Evolutionary conservation across 2,888 invertebrate species (phyloP).

Genomic region (Acronicta psi): DNA sequence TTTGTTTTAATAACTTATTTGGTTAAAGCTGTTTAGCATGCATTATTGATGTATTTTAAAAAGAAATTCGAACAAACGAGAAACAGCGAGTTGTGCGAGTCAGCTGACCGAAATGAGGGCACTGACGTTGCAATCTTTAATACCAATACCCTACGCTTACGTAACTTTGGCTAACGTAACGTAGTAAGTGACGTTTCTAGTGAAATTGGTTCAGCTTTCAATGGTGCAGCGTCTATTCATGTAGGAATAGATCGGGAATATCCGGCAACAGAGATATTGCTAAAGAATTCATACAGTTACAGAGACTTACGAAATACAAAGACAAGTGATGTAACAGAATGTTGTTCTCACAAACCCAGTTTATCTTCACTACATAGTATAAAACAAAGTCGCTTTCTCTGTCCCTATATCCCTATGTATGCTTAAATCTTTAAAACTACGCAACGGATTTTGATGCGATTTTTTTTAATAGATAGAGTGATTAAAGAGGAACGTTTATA

Average conservation of each 20-base stretch:
- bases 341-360: too few species aligned
- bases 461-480: too few species aligned
- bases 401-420: too few species aligned
- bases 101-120: constrained; percentile 33
- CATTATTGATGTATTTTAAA: constrained; percentile 6
- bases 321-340: too few species aligned
- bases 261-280: neutral
- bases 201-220: constrained; percentile 1
- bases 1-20: too few species aligned
- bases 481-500: too few species aligned
- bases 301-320: neutral
- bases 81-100: constrained; percentile 14
- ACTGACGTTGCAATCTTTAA: constrained; percentile 38
- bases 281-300: neutral
- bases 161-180: constrained; percentile 5
- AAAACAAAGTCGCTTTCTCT: too few species aligned
- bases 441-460: too few species aligned
- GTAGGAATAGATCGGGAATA: neutral
- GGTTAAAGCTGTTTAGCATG: neutral
- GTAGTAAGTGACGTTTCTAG: constrained; percentile 1
- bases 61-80: constrained; percentile 11
- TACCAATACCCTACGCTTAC: constrained; percentile 23
- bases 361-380: too few species aligned
- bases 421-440: too few species aligned
- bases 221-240: neutral